Evolutionary conservation across 2,888 invertebrate genomes (phyloP).

Genomic region (Cantharis rufa): DNA sequence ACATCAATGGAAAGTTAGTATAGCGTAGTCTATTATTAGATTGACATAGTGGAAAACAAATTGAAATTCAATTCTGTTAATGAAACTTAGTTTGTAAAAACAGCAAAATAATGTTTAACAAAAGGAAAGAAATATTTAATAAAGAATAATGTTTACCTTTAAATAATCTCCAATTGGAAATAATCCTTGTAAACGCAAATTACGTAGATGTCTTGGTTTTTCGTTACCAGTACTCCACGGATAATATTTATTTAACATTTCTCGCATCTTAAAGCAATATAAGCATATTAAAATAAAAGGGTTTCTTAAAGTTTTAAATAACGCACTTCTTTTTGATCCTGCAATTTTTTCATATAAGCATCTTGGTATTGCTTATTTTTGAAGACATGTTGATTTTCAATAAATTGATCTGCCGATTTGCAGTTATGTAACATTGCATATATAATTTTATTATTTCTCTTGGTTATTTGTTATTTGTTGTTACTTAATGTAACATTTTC

Average conservation of each 20-base stretch:
- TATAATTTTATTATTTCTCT: not conserved
- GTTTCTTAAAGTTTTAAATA: not conserved
- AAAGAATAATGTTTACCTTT: conserved; percentile 49
- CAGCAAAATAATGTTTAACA: too few species aligned
- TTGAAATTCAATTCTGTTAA: too few species aligned
- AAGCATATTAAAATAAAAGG: not conserved
- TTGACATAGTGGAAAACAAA: too few species aligned
- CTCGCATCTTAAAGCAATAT: conserved; percentile 59
- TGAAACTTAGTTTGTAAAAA: too few species aligned
- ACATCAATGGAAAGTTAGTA: too few species aligned
- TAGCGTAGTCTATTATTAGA: too few species aligned
- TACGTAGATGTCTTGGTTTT: conserved; percentile 63
- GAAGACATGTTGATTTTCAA: not conserved
- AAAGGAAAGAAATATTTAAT: too few species aligned
- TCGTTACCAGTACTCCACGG: conserved; percentile 69
- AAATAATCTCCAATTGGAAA: conserved; percentile 63
- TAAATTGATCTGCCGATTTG: not conserved
- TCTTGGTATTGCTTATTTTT: not conserved
- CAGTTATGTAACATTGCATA: not conserved
- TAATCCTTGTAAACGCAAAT: conserved; percentile 68
- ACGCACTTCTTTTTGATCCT: not conserved
- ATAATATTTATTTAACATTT: conserved; percentile 73
- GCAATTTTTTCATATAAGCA: not conserved
- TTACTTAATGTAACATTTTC: not conserved
- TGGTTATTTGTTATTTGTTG: not conserved